Evolutionary conservation across 2,797 vertebrate species (phyloP), one percentile per base, ranked within the genome.

Genomic region (Sebastes itinus): DNA sequence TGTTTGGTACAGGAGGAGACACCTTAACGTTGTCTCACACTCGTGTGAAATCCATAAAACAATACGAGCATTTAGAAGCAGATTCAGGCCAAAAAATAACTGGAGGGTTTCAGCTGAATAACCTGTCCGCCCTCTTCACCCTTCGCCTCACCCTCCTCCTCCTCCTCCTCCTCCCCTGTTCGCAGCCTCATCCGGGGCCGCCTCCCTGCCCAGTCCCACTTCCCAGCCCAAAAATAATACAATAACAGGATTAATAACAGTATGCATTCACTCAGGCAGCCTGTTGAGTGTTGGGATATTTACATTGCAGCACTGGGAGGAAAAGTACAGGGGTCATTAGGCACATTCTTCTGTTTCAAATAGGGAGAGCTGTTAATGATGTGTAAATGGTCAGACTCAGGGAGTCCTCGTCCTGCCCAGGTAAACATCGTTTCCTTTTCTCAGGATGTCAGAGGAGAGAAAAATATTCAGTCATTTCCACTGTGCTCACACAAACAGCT

Each of bases 211-310:
- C 72, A 68, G 13, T 64, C 27, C 75, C 67, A 76, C 73, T 54
- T 84, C 72, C 65, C 54, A 12, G 56, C 61, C 78, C 91, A 81
- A 87, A 81, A 88, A 91, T 75, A 85, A 91, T 67, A 87, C 80
- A 90, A 89, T 77, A 92, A 87, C 85, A 89, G 81, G 81, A 87
- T 89, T 87, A 88, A 84, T 83, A 78, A 73, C 82, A 87, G 56
- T 68, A n/a, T 72, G 72, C 7, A 16, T 83, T 77, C 42, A 58
- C 77, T 79, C 77, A 70, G 69, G 72, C 79, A 70, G 74, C 71
- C 72, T 72, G 75, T 49, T 30, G 81, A 84, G 80, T 77, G 27
- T 76, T 75, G 85, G 75, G 23, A 78, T 91, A 84, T 92, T 91
- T 89, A 61, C 73, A 87, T 69, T 82, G 83, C 69, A 83, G 77